phyloP scores from a whole-genome alignment of 2,888 invertebrate species.

The Sphaerophoria rueppellii region DNA sequence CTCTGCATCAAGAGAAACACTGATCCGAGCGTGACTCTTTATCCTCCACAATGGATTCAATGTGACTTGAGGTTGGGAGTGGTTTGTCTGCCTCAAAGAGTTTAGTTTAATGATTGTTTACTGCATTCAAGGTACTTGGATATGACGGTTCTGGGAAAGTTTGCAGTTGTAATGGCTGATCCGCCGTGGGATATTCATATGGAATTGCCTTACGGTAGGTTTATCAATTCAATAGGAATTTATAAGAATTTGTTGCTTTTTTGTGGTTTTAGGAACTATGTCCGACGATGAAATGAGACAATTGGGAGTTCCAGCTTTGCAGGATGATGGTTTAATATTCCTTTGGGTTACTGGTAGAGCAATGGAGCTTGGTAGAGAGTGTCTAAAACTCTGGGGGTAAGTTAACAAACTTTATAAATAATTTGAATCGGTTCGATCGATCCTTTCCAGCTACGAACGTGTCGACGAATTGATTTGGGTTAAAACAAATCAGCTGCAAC shows the following conservation, averaged over 20 bases:
- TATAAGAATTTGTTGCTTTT: too few relatives aligned
- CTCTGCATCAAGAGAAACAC: conserved; percentile 80
- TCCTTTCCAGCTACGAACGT: conserved; percentile 87
- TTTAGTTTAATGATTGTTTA: neutral
- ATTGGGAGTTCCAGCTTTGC: conserved; percentile 95
- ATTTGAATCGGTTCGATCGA: neutral
- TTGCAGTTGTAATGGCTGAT: conserved; percentile 99
- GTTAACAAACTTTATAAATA: neutral
- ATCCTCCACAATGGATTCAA: conserved; percentile 98
- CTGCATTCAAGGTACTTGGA: conserved; percentile 77
- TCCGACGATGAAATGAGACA: conserved; percentile 99
- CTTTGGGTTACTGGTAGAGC: conserved; percentile 97
- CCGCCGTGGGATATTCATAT: conserved; percentile 99
- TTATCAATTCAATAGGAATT: too few relatives aligned
- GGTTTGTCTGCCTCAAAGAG: too few relatives aligned
- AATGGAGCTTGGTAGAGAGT: conserved; percentile 95
- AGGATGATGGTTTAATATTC: conserved; percentile 98
- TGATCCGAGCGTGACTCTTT: conserved; percentile 85
- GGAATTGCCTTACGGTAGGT: conserved; percentile 95
- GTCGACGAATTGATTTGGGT: conserved; percentile 99
- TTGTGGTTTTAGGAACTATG: conserved; percentile 86
- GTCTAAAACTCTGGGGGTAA: conserved; percentile 95
- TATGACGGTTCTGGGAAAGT: conserved; percentile 88
- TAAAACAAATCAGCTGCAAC: conserved; percentile 98
- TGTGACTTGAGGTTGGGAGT: conserved; percentile 91